These are phyloP conservation scores for Globodera rostochiensis DNA, from an alignment of 1,140 invertebrate species.

Conservation along the genomic window DNA sequence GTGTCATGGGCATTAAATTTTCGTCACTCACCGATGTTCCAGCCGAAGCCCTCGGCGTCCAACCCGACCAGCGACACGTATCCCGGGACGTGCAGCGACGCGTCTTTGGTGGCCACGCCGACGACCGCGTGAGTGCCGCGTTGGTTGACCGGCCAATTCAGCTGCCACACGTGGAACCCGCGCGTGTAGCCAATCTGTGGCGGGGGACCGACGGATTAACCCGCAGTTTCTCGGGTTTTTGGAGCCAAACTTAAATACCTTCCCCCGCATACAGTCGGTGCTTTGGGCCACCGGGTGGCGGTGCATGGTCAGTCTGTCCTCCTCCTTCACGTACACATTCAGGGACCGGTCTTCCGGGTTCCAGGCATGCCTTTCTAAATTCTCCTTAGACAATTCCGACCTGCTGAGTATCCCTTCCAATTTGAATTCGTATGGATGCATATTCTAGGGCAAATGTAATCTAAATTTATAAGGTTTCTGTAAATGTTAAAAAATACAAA, in stretches of 20 bases:
- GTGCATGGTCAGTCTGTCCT: slow-evolving; percentile 96
- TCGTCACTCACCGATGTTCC: slow-evolving; percentile 76
- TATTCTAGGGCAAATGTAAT: neutral
- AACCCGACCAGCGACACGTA: slow-evolving; percentile 75
- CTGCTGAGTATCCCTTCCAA: neutral
- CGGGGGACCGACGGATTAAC: too few relatives aligned
- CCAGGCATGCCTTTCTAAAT: slow-evolving; percentile 71
- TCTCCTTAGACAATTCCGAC: slow-evolving; percentile 7
- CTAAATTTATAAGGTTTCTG: too few relatives aligned
- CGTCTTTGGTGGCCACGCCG: slow-evolving; percentile 82
- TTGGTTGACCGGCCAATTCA: slow-evolving; percentile 95
- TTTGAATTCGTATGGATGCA: slow-evolving; percentile 1
- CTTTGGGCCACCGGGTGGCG: slow-evolving; percentile 97
- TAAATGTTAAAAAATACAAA: too few relatives aligned
- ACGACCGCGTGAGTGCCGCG: slow-evolving; percentile 96
- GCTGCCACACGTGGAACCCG: slow-evolving; percentile 91
- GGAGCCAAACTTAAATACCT: slow-evolving; percentile 68
- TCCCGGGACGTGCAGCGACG: slow-evolving; percentile 70
- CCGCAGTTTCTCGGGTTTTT: too few relatives aligned
- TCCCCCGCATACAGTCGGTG: slow-evolving; percentile 96
- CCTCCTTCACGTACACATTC: slow-evolving; percentile 98
- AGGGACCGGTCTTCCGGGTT: slow-evolving; percentile 93
- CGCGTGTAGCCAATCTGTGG: slow-evolving; percentile 43
- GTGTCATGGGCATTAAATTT: too few relatives aligned
- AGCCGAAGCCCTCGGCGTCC: slow-evolving; percentile 95